Conservation (phyloP, 2,797 vertebrate species). For the Eulemur albifrons region DNA sequence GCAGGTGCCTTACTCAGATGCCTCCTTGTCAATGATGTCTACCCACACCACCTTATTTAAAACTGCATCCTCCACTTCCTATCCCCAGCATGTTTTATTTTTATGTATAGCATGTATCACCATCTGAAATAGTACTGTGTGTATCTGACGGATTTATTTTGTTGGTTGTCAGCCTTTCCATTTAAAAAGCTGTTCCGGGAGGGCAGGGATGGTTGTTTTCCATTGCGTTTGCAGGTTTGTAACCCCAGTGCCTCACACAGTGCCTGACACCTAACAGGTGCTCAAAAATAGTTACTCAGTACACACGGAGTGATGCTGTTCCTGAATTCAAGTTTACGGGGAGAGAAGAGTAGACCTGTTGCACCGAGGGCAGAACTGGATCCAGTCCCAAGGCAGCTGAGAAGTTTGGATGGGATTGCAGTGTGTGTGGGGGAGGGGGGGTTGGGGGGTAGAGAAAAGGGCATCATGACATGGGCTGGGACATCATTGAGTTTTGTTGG, state of each 20-base stretch:
- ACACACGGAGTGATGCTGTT: neutral
- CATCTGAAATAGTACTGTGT: neutral
- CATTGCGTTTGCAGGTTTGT: neutral
- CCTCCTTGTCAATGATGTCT: too few relatives aligned
- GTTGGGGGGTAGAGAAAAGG: neutral
- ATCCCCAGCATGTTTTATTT: neutral
- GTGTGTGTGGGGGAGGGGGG: fast-evolving
- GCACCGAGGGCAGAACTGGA: neutral
- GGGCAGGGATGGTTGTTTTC: neutral
- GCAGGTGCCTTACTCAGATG: neutral
- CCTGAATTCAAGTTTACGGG: neutral
- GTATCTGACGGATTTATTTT: too few relatives aligned
- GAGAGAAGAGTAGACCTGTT: too few relatives aligned
- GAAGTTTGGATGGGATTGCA: neutral
- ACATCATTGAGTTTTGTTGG: too few relatives aligned
- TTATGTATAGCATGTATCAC: too few relatives aligned
- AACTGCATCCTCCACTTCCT: too few relatives aligned
- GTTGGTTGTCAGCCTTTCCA: neutral
- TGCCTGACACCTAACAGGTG: neutral
- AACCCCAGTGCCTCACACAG: neutral
- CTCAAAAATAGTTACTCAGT: neutral
- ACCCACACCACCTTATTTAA: neutral
- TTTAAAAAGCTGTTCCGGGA: neutral
- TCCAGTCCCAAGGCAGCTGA: neutral
- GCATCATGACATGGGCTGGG: fast-evolving